Evolutionary conservation across 2,113 vertebrate genomes (phyloP), one percentile per base, ranked within the genome.

Genomic region (Hydrolagus affinis): DNA sequence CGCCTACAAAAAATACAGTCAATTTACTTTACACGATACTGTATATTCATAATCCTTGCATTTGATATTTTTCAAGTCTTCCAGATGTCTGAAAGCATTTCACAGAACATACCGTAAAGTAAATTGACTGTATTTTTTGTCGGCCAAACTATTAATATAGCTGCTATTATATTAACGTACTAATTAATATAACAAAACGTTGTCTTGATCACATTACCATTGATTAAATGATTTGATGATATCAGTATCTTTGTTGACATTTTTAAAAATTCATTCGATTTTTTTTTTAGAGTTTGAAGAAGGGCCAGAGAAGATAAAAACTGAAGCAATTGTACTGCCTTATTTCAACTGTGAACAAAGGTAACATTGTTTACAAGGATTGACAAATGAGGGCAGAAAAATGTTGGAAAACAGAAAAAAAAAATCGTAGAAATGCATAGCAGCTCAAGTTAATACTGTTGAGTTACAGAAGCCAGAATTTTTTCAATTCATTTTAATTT

Each of bases 291-390:
- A 77, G 60, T 70, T 87, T 76, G 89, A 89, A 88, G 90, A 93
- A 87, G 92, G 93, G 87, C 88, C 89, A 88, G 91, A 92, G 86
- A 92, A 91, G 90, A 87, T 90, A 86, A 88, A 92, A 86, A 90
- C 92, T 87, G 94, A 94, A 87, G 89, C 90, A 80, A 91, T 91
- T 88, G 90, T 94, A 86, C 92, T 93, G 74, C 90, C 93, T 0
- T 90, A 92, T 89, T 92, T 91, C 88, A 94, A 92, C 89, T 91
- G 88, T 75, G 86, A 89, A 87, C 89, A 91, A 89, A 93, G 93
- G 95, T 95, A 93, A 90, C 88, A 86, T 59, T 28, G 23, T 25
- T 83, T 25, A 59, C 25, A 44, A 44, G 44, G 44, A 1, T 44
- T 44, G 44, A 44, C 6, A 44, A 44, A 44, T 44, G 44, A 44